Conservation (phyloP, 2,113 vertebrate genomes). For the Brachypodius melanocephalos region DNA sequence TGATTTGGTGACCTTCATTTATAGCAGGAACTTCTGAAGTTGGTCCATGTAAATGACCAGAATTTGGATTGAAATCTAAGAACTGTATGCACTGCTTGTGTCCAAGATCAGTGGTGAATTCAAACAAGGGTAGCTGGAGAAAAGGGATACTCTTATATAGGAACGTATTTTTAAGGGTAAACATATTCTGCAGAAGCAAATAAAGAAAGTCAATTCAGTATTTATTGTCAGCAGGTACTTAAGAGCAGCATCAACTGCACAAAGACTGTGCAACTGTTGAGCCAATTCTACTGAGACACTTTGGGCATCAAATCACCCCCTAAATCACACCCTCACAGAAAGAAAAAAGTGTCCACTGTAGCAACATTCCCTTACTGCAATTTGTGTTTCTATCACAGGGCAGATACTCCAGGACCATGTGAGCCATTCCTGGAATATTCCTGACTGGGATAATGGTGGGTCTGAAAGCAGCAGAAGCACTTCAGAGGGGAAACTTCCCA, state of each 20-base stretch:
- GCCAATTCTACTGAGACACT: background rate
- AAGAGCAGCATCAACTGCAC: background rate
- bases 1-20: slow-evolving; percentile 20
- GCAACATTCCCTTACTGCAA: background rate
- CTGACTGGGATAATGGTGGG: fast-evolving
- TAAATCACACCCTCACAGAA: background rate
- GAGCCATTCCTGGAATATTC: fast-evolving
- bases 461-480: background rate
- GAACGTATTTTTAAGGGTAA: background rate
- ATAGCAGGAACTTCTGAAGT: slow-evolving; percentile 16
- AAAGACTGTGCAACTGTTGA: background rate
- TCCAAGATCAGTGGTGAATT: background rate
- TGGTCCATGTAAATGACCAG: background rate
- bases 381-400: background rate
- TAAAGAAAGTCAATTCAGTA: background rate
- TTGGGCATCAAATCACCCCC: background rate
- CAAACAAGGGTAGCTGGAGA: background rate
- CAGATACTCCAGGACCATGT: background rate
- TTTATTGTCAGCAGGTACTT: background rate
- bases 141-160: background rate
- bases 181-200: background rate
- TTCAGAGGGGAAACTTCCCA: background rate
- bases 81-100: background rate
- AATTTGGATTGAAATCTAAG: slow-evolving; percentile 24
- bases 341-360: too few species aligned